Evolutionary conservation across 2,113 vertebrate species (phyloP), one percentile per base, ranked within the genome.

Genomic region (Alaudala cheleensis): DNA sequence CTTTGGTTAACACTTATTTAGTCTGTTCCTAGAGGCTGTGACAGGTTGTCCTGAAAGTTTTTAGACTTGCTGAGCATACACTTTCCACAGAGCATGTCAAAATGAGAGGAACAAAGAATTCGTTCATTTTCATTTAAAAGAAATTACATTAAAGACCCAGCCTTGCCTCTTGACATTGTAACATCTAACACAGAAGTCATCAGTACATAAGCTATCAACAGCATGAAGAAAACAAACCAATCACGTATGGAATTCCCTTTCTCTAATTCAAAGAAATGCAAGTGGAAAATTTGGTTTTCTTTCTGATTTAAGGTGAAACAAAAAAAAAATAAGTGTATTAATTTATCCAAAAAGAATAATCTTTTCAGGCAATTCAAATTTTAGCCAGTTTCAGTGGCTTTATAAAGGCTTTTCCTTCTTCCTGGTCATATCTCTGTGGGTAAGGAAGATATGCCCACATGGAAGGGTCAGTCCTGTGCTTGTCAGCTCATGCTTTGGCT

Each of bases 1-100:
- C 95, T 90, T 96, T 97, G 76, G 79, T 88, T 93, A 93, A 70
- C 82, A 83, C 71, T 88, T 96, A 86, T 77, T 93, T 77, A 77
- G 90, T 73, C 82, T 93, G 3, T 93, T 97, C 51, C 86, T 90
- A 66, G 76, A 88, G 79, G 64, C 79, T 88, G 76, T 93, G 88
- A 95, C 88, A 96, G 64, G 80, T 88, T 96, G 77, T 82, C 88
- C 86, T 12, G 29, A 56, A 96, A 93, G 33, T 88, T 93, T 94
- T 92, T 80, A 80, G 86, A 78, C 92, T 94, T 88, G 64, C 91
- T 88, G 80, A 95, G 70, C 70, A 80, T 82, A 82, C 17, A 21
- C 4, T 94, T 34, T 88, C 33, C 49, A 60, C 34, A 86, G 33
- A 93, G n/a, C 64, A 71, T 71, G 86, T 92, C 51, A 92, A 62